Percentiles rank a stretch among this genome's conserved stretches.
Conservation (phyloP, 2,797 vertebrate species). For the Myiotriccus ornatus region DNA sequence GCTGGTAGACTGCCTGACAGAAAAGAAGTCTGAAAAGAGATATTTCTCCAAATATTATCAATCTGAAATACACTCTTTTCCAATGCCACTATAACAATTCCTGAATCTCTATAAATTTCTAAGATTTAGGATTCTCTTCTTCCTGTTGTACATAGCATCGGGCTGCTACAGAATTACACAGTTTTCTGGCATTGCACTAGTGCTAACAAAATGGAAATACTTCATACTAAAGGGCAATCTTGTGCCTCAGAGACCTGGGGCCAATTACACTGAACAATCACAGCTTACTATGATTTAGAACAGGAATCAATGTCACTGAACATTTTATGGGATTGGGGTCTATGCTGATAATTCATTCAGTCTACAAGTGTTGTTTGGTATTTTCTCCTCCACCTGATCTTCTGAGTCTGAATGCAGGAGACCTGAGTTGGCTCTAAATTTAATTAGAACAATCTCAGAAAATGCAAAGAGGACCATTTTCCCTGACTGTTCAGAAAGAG, state of each 20-base stretch:
- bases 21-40: neutral
- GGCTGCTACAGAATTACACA: neutral
- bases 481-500: neutral
- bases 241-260: neutral
- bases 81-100: neutral
- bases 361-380: neutral
- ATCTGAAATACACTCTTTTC: neutral
- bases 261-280: slow-evolving; percentile 7
- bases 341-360: neutral
- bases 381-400: slow-evolving; percentile 5
- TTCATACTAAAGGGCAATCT: neutral
- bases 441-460: neutral
- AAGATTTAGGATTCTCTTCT: neutral
- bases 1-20: neutral
- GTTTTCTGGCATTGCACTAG: neutral
- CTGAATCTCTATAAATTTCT: neutral
- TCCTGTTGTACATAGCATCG: neutral
- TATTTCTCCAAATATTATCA: neutral
- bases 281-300: slow-evolving; percentile 1
- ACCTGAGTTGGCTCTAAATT: neutral
- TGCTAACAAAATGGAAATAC: neutral
- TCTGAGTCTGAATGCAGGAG: neutral
- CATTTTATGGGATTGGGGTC: neutral
- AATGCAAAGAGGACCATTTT: neutral
- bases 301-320: neutral